Evolutionary conservation across 2,888 invertebrate genomes (phyloP), one percentile per base, ranked within the genome.

Genomic region (Polydrusus tereticollis): DNA sequence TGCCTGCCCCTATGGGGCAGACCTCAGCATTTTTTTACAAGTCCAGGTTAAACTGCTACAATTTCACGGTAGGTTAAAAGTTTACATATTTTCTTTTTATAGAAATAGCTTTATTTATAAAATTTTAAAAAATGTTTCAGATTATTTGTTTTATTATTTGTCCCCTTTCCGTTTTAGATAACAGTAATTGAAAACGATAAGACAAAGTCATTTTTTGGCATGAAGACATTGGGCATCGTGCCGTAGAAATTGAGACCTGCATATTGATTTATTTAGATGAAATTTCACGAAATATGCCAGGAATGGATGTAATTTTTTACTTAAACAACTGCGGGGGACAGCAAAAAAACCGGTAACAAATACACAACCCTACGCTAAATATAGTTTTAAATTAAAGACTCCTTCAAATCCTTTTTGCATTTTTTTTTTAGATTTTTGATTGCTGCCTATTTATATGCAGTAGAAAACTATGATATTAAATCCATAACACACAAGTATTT

Each of bases 401-500:
- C 7, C 16, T 4, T 10, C 6, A 2, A 7, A 26, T 36, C 10
- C 10, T 14, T 38, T 23, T 29, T 26, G 20, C 20, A 26, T 29
- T 65, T 58, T 23, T 41, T 12, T 64, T 67, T 65, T 29, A 73
- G 66, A 26, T 74, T 33, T 33, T 20, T 74, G 63, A 41, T 74
- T 8, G 57, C 57, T 10, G 14, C 26, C 16, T 72, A 69, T 50
- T 47, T 64, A 10, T 75, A 69, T 57, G 69, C 72, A 5, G 63
- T 74, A 0, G 26, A 63, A 21, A 12, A 41, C 1, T 50, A 69
- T 41, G 29, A 63, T 12, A 72, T 75, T 23, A 23, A 62, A 12
- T 59, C 70, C 16, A 70, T 75, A 8, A 73, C 70, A n/a, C 75
- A 75, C 23, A 72, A 72, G 45, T 75, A 62, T 50, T 43, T 72